These are phyloP conservation scores for Luffia ferchaultella DNA, from an alignment of 2,888 invertebrate genomes.

Conservation along the genomic window DNA sequence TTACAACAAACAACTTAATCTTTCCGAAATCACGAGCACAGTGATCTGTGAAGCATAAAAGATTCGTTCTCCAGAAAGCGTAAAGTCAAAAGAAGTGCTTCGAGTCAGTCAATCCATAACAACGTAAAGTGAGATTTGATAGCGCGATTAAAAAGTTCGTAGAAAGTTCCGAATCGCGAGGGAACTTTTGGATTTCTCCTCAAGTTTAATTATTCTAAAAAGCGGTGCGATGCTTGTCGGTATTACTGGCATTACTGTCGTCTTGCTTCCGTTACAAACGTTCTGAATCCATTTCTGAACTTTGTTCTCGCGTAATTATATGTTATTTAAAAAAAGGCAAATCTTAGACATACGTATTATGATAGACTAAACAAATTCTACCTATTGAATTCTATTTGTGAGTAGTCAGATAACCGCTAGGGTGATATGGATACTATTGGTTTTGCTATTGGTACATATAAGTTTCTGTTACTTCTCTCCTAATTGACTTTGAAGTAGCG, in stretches of 20 bases:
- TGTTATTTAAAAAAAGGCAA: no score
- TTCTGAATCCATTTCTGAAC: background rate
- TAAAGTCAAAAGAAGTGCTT: background rate
- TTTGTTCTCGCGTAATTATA: no score
- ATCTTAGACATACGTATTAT: no score
- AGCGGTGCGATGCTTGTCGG: background rate
- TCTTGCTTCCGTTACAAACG: background rate
- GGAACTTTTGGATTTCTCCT: background rate
- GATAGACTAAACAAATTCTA: no score
- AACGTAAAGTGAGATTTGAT: slow-evolving; percentile 7
- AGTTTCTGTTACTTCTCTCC: no score
- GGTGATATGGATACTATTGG: no score
- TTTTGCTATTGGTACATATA: no score
- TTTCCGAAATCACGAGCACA: background rate
- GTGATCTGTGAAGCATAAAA: background rate
- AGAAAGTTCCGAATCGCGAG: background rate
- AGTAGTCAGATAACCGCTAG: no score
- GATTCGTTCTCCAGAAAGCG: background rate
- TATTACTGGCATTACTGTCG: background rate
- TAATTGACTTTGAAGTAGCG: no score
- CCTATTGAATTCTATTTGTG: no score
- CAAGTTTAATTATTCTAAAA: background rate
- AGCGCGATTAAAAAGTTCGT: slow-evolving; percentile 6
- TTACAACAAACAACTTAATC: background rate
- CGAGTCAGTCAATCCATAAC: slow-evolving; percentile 7